phyloP scores from a whole-genome alignment of 1,140 invertebrate genomes.

The Adelges cooleyi region DNA sequence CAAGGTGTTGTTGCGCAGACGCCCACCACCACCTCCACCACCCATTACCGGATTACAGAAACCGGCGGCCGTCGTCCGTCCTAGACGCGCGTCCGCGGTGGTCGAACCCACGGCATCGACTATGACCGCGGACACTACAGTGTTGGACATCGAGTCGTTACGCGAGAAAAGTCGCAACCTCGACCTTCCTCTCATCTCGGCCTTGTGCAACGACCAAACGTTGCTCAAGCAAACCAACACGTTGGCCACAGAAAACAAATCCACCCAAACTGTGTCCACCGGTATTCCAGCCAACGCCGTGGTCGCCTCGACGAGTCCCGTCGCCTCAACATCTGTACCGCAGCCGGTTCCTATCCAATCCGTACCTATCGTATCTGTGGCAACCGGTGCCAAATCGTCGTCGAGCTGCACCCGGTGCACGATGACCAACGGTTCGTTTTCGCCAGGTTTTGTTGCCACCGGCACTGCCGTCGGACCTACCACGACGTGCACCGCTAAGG shows the following conservation, averaged over 20 bases:
- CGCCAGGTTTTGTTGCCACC: neutral
- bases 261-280: conserved; percentile 31
- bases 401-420: too few species aligned
- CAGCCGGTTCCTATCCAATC: neutral
- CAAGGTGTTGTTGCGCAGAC: conserved; percentile 27
- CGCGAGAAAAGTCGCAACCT: conserved; percentile 76
- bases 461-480: neutral
- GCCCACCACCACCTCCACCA: conserved; percentile 55
- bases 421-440: too few species aligned
- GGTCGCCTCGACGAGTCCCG: neutral
- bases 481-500: neutral
- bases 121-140: conserved; percentile 37
- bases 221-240: conserved; percentile 74
- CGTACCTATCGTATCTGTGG: too few species aligned
- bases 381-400: too few species aligned
- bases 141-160: conserved; percentile 65
- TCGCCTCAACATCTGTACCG: neutral
- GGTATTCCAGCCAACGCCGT: neutral
- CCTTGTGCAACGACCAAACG: conserved; percentile 76
- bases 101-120: conserved; percentile 25
- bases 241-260: conserved; percentile 55
- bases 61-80: neutral
- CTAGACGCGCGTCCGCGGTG: neutral
- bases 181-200: conserved; percentile 76
- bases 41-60: conserved; percentile 36